A percentile compares a stretch with the other conserved stretches of the same genome.
phyloP scores from a whole-genome alignment of 2,888 invertebrate genomes.

The Deilephila porcellus region DNA sequence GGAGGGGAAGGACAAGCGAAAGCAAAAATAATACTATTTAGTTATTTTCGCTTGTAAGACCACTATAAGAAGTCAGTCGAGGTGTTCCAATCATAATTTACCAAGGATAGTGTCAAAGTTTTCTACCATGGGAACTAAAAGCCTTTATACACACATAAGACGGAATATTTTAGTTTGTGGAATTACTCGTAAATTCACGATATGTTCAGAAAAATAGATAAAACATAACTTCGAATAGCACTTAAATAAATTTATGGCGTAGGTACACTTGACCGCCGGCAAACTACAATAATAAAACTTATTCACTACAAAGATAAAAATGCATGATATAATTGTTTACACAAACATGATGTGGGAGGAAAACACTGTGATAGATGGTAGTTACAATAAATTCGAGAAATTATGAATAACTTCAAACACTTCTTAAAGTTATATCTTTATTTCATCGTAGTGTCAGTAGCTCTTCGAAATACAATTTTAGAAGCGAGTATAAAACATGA shows the following conservation, averaged over 20 bases:
- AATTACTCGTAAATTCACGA: too few relatives aligned
- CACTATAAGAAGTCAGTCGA: too few relatives aligned
- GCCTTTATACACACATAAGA: too few relatives aligned
- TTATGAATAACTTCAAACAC: constrained; percentile 1
- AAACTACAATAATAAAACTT: background rate
- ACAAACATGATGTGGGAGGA: background rate
- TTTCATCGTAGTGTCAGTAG: background rate
- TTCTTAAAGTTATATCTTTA: background rate
- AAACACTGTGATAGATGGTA: background rate
- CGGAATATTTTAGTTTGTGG: too few relatives aligned
- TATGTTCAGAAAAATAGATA: background rate
- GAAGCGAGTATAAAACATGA: background rate
- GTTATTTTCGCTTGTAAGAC: too few relatives aligned
- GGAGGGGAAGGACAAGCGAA: too few relatives aligned
- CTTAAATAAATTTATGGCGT: background rate
- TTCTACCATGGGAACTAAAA: too few relatives aligned
- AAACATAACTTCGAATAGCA: background rate
- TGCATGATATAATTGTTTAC: constrained; percentile 16
- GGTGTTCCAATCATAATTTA: too few relatives aligned
- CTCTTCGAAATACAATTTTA: background rate
- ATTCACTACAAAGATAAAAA: background rate
- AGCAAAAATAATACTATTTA: too few relatives aligned
- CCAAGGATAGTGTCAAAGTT: too few relatives aligned
- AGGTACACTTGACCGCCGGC: background rate
- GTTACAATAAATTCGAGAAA: background rate